Base-by-base conservation (phyloP, 2,113 vertebrate species). In the Callipepla californica region DNA sequence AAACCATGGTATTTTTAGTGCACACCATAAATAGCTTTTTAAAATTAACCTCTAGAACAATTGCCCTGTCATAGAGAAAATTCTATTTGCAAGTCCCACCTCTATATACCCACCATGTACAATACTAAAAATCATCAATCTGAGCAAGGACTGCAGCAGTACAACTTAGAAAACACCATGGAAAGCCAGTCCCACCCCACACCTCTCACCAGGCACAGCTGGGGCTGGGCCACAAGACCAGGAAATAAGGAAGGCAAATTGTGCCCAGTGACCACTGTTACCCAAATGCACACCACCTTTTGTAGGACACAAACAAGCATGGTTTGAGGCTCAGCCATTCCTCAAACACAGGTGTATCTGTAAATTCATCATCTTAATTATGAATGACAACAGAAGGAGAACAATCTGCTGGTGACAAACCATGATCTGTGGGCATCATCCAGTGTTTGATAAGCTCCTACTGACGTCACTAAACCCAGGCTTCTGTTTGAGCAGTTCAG, bases 401-500 rank as follows among this genome's bases (percentile, higher is more conserved):
- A 45, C 81, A 65, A 42, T 34, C 11, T 42, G 2, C 48, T 13
- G 34, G 67, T 65, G 75, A 87, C 57, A 19, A 5, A 48, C 25
- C n/a, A 62, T 40, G 82, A 40, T 34, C 61, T 0, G 6, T 11
- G 67, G 80, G 40, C 87, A 76, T 48, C 42, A 23, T 40, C 70
- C 62, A 0, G 0, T 9, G 0, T 75, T 40, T 73, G 81, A 73
- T 82, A 66, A 91, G 30, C 85, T 92, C 53, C 45, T 44, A 14
- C 0, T 82, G 70, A 89, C 1, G 1, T 89, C 87, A 87, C 19
- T 10, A 47, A 57, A 18, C 36, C 67, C n/a, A 42, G 26, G 13
- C 25, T 63, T 86, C 51, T 84, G 70, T 91, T 87, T 89, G 80
- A 84, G 85, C 47, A 85, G n/a, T 50, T 72, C 40, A 62, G 80